Evolutionary conservation across 2,888 invertebrate genomes (phyloP).

Genomic region (Xestoiulus laeticollis): DNA sequence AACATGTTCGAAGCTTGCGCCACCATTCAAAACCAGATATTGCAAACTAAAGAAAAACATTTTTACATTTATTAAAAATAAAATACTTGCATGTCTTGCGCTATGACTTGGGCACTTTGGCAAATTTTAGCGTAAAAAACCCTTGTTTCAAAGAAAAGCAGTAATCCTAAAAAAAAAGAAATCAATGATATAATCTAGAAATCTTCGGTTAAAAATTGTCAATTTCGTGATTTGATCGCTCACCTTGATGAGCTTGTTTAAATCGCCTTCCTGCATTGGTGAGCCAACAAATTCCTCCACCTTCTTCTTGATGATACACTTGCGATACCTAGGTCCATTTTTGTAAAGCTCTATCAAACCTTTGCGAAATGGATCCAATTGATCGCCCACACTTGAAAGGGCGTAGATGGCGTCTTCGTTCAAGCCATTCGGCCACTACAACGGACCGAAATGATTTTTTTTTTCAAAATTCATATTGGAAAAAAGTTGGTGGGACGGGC

Average conservation of each 20-base stretch:
- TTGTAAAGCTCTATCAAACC: slow-evolving; percentile 5
- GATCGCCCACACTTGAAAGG: slow-evolving; percentile 31
- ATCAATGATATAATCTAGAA: neutral
- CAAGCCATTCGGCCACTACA: slow-evolving; percentile 34
- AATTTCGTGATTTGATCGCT: neutral
- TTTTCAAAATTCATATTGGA: no score
- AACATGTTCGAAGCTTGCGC: neutral
- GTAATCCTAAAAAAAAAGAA: slow-evolving; percentile 43
- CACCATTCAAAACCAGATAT: neutral
- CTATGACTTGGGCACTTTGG: slow-evolving; percentile 38
- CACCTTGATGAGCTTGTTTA: slow-evolving; percentile 54
- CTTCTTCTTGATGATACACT: slow-evolving; percentile 46
- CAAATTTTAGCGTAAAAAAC: slow-evolving; percentile 30
- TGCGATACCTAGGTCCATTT: neutral
- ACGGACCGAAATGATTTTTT: neutral
- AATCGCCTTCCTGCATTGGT: slow-evolving; percentile 54
- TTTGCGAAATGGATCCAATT: neutral
- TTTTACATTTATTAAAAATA: neutral
- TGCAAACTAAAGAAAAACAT: neutral
- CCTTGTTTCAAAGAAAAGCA: slow-evolving; percentile 38
- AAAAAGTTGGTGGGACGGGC: no score
- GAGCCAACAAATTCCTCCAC: slow-evolving; percentile 54
- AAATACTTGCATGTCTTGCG: neutral
- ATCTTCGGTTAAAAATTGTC: neutral
- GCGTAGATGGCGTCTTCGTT: slow-evolving; percentile 44